Evolutionary conservation across 2,113 vertebrate genomes (phyloP).

Genomic region (Gracilinanus agilis): DNA sequence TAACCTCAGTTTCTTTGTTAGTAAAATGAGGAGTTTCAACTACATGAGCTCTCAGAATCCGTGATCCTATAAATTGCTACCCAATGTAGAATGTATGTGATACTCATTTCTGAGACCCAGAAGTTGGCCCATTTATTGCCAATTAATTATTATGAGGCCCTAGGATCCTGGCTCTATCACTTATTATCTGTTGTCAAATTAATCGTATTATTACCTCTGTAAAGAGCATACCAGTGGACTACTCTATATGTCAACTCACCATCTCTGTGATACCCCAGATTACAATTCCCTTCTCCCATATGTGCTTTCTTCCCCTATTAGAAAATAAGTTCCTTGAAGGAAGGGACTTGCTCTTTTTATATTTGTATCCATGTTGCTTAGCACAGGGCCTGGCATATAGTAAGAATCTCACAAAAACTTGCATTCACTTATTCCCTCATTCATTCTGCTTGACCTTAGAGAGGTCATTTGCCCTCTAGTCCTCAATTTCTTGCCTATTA

Average conservation of each 20-base stretch:
- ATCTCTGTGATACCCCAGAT: neutral
- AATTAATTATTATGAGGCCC: neutral
- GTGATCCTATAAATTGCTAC: neutral
- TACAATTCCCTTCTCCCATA: too few species aligned
- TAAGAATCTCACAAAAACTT: too few species aligned
- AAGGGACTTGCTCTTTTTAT: too few species aligned
- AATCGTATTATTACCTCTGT: neutral
- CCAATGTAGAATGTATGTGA: neutral
- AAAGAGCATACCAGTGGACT: neutral
- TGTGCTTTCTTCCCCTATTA: too few species aligned
- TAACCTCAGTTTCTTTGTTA: neutral
- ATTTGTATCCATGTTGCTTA: too few species aligned
- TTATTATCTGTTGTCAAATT: neutral
- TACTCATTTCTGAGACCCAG: neutral
- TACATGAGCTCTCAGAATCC: neutral
- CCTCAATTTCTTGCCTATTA: too few species aligned
- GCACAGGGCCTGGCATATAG: too few species aligned
- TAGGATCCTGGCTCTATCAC: neutral
- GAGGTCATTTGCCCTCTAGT: too few species aligned
- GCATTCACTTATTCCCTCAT: too few species aligned
- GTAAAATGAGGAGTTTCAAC: neutral
- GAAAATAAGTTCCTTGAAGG: too few species aligned
- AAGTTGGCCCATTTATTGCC: neutral
- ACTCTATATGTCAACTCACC: neutral
- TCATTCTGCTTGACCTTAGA: too few species aligned